Evolutionary conservation across 2,797 vertebrate genomes (phyloP), one percentile per base, ranked within the genome.

Genomic region (Cossypha dichroa): DNA sequence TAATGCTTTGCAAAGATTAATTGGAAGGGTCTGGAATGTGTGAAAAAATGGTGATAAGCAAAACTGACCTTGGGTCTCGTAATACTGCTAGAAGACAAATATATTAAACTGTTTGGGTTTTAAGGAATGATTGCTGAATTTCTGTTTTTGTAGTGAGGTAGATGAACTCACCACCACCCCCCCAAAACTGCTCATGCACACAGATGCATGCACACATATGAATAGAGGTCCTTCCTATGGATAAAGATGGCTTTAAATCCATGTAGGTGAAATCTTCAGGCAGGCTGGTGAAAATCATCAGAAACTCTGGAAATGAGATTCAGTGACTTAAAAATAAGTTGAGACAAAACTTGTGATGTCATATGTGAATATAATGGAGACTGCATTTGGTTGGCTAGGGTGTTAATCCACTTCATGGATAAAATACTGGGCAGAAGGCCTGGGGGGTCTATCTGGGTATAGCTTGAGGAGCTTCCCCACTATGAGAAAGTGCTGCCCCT

Each of bases 121-220:
- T 54, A 63, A 63, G 25, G 29, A 74, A 36, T 31, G 18, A 23
- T 15, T 83, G 5, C 20, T 59, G 21, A 15, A 36, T 60, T 60
- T 11, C 12, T 77, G 5, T 10, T 63, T 70, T 29, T 81, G 18
- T 63, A 74, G 28, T 33, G 75, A 43, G 20, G 31, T 20, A 67
- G 14, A 28, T 36, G 29, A 18, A 66, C 23, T 78, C 58, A 31
- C 3, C 15, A 55, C 4, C 2, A 14, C 4, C 9, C 4, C 4
- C 2, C 2, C 7, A 40, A 63, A 74, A 60, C 48, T 36, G 15
- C 11, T 31, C 6, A 23, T 8, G 13, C 40, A 36, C 6, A 26
- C 1, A 9, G 3, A 3, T 2, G 2, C 4, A 7, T 4, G 4
- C 6, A 33, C 13, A 38, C 5, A 6, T 14, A 33, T 0, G 0